Evolutionary conservation across 2,888 invertebrate genomes (phyloP), one percentile per base, ranked within the genome.

Genomic region (Sylvicola cinctus): DNA sequence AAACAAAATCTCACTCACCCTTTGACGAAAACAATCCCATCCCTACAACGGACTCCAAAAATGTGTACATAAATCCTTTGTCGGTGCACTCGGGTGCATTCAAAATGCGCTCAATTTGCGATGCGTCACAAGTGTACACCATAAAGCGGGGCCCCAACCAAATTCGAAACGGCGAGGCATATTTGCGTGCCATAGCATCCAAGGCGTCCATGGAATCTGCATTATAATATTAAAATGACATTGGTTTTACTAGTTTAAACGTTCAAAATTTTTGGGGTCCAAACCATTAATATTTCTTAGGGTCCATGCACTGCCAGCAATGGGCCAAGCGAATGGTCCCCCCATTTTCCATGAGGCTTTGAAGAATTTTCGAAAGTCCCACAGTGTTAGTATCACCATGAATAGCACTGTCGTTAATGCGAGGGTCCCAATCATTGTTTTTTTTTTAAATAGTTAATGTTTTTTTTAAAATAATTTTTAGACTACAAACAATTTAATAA

Each of bases 11-110:
- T 16, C 8, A 11, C 14, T 34, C 30, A 34, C 34, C 29, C 14
- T 20, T 29, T 7, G 30, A 25, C 16, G 34, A 23, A 3, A 34
- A 29, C 6, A 34, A 12, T 8, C 34, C 34, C 8, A 15, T 8
- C 3, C 34, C 34, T 17, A 34, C 15, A 13, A 29, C 15, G 5
- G 20, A 7, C 5, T n/a, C n/a, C 5, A 34, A 12, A 23, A 30
- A 34, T 8, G 17, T 16, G 13, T 34, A 34, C 11, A 30, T 29
- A 8, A 29, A 12, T 5, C 34, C 34, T n/a, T 34, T 34, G 15
- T 34, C 16, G 14, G 29, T 29, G 25, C 34, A 29, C 3, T 14
- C 13, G 3, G 29, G 34, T 6, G 23, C 15, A 34, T 34, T 34
- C n/a, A 34, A 23, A 15, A 34, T 29, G 6, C 16, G 29, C 29